These are phyloP conservation scores for Taphrorychus bicolor DNA, from an alignment of 2,888 invertebrate genomes.

Conservation along the genomic window DNA sequence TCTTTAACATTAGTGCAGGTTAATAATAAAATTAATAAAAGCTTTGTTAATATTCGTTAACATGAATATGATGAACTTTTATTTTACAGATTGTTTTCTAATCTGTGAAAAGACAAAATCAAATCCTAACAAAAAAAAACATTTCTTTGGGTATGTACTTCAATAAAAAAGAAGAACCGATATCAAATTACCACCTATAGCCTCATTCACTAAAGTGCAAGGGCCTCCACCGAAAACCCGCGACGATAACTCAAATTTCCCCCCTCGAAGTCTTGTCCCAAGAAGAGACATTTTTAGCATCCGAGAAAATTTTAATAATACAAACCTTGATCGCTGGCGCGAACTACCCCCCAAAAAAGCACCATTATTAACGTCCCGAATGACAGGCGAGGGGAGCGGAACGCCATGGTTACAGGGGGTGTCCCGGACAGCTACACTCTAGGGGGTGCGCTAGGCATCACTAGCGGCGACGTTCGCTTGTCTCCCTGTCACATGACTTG, in stretches of 20 bases:
- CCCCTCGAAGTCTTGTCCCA: background rate
- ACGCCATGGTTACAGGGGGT: slow-evolving; percentile 35
- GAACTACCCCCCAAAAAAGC: slow-evolving; percentile 35
- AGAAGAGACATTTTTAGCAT: slow-evolving; percentile 5
- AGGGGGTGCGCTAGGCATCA: slow-evolving; percentile 29
- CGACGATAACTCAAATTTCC: background rate
- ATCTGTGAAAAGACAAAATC: too few species aligned
- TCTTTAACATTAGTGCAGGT: too few species aligned
- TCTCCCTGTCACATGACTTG: slow-evolving; percentile 38
- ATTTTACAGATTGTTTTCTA: too few species aligned
- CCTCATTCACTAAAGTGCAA: background rate
- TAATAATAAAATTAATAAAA: too few species aligned
- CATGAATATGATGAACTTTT: too few species aligned
- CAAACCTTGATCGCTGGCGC: slow-evolving; percentile 36
- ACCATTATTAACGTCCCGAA: slow-evolving; percentile 36
- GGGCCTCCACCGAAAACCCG: background rate
- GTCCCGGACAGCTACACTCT: slow-evolving; percentile 30
- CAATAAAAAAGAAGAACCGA: background rate
- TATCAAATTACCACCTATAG: background rate
- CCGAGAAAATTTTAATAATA: slow-evolving; percentile 35
- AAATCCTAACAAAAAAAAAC: too few species aligned
- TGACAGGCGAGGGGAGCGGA: slow-evolving; percentile 31
- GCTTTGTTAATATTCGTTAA: too few species aligned
- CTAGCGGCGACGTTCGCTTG: slow-evolving; percentile 31
- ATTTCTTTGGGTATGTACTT: too few species aligned